phyloP scores from a whole-genome alignment of 2,888 invertebrate species.

The Mythimna albipuncta region DNA sequence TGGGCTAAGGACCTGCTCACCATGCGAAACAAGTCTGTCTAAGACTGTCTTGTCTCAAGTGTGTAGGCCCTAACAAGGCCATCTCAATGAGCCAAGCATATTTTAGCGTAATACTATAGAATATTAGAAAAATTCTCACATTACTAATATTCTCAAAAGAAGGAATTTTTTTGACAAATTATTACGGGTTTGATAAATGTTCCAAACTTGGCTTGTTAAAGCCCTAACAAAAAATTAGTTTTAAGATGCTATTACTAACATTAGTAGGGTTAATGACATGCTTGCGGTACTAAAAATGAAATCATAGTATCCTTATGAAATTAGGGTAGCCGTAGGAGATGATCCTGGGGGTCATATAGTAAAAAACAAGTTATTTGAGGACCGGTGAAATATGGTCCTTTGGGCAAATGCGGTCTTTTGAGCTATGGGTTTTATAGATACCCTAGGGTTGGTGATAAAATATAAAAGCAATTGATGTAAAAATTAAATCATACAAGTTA shows the following conservation, averaged over 20 bases:
- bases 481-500: constrained; percentile 9
- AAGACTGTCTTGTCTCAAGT: too few species aligned
- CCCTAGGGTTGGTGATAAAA: not conserved
- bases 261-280: constrained; percentile 49
- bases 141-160: constrained; percentile 24
- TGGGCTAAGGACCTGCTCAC: too few species aligned
- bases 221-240: constrained; percentile 62
- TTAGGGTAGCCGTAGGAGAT: constrained; percentile 45
- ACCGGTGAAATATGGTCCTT: not conserved
- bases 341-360: constrained; percentile 13
- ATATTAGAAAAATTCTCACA: constrained; percentile 25
- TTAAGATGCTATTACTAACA: constrained; percentile 62
- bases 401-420: not conserved
- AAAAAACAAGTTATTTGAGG: constrained; percentile 12
- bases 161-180: constrained; percentile 54
- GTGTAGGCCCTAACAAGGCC: not conserved
- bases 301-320: constrained; percentile 39
- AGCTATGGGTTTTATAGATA: not conserved
- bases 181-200: constrained; percentile 64
- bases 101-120: constrained; percentile 19
- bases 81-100: constrained; percentile 20
- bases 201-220: constrained; percentile 60
- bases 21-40: too few species aligned
- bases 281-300: constrained; percentile 51
- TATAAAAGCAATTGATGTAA: constrained; percentile 17